Evolutionary conservation across 2,888 invertebrate species (phyloP), one percentile per base, ranked within the genome.

Genomic region (Andrena bucephala): DNA sequence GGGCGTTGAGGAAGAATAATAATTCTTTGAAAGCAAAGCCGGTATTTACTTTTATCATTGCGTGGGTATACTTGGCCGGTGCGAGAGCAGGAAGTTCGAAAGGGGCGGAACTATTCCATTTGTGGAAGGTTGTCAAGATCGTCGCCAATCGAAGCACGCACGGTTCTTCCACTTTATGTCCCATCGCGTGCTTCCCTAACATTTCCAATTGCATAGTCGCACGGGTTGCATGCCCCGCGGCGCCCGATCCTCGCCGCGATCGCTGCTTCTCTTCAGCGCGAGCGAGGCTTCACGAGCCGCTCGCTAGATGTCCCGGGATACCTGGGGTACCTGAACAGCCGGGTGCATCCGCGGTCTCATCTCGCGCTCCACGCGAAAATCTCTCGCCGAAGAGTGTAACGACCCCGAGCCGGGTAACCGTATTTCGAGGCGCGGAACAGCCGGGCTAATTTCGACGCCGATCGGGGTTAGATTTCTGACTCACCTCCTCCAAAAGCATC

Each of bases 291-390:
- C 80, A 54, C 54, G 3, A 24, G 24, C 50, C 16, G 62, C 62
- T 78, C 80, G 80, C 80, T 81, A 81, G 80, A 81, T 81, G 80
- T 78, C 80, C 78, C 54, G 78, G 48, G 24, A 42, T 70, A 80
- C 80, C 54, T 62, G 71, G 16, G 24, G 78, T 62, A 71, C 70
- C 77, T n/a, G 70, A n/a, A 24, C 7, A 74, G 48, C 5, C 13
- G 42, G 27, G n/a, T 54, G 31, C 54, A 66, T 29, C 48, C 20
- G 33, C 3, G 50, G 5, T 20, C 0, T 54, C 60, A 33, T 31
- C 16, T 16, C 10, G 33, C 6, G 7, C 29, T 29, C 62, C 4
- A 8, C 52, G n/a, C 7, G 13, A 31, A 50, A 54, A 36, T 29
- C 48, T 54, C 42, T 48, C 29, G 16, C 24, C 42, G 10, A n/a